A percentile compares a stretch with the other conserved stretches of the same genome.
Conservation (phyloP, 1,140 invertebrate genomes). For the Drosophila kohkoa region DNA sequence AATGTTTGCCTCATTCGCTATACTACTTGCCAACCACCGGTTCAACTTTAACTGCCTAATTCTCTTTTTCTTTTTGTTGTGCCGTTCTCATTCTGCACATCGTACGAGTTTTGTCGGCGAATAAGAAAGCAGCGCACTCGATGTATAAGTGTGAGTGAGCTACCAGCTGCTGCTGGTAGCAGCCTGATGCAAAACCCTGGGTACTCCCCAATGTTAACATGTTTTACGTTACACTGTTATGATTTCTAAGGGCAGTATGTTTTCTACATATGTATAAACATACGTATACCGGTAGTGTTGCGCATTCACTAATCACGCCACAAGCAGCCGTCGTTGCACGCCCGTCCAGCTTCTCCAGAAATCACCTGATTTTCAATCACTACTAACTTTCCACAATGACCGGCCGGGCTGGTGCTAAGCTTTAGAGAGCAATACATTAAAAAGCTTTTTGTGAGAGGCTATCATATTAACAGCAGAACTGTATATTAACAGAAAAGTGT, state of each 20-base stretch:
- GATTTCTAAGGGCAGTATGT: constrained; percentile 3
- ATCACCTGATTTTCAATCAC: constrained; percentile 82
- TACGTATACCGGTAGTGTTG: constrained; percentile 34
- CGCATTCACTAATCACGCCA: constrained; percentile 56
- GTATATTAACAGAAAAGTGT: background rate
- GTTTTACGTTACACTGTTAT: constrained; percentile 61
- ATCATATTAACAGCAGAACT: constrained; percentile 1
- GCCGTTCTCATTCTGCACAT: constrained; percentile 65
- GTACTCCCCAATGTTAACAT: constrained; percentile 46
- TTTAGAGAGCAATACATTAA: constrained; percentile 19
- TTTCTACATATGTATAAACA: constrained; percentile 1
- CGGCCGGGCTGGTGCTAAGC: constrained; percentile 28
- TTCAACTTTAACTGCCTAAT: constrained; percentile 39
- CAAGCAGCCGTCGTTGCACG: constrained; percentile 35
- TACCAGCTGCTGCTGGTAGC: constrained; percentile 22
- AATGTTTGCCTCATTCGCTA: constrained; percentile 6
- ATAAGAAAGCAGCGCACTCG: constrained; percentile 66
- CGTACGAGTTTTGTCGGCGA: constrained; percentile 75
- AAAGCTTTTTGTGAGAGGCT: constrained; percentile 5
- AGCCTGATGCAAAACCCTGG: background rate
- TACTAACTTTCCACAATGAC: constrained; percentile 57
- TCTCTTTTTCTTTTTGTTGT: constrained; percentile 64
- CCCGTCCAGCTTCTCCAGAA: constrained; percentile 61
- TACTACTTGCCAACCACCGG: constrained; percentile 17
- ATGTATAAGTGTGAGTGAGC: constrained; percentile 23